Conservation (phyloP, 2,888 invertebrate genomes). For the Embidobia sp. region DNA sequence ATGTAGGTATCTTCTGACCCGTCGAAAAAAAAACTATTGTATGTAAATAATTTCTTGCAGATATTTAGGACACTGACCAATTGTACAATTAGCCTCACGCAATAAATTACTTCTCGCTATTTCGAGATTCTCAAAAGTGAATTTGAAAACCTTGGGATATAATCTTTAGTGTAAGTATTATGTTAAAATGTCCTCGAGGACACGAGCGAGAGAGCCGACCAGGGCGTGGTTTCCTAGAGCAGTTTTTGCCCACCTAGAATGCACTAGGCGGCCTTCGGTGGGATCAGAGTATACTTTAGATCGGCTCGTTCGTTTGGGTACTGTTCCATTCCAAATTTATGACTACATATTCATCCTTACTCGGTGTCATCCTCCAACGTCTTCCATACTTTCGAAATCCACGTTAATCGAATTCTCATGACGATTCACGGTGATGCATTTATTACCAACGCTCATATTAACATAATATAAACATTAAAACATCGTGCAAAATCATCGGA, state of each 20-base stretch:
- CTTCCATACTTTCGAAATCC: constrained; percentile 30
- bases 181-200: constrained; percentile 77
- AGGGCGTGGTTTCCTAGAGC: constrained; percentile 80
- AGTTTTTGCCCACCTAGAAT: constrained; percentile 78
- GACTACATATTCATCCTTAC: constrained; percentile 24
- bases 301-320: constrained; percentile 56
- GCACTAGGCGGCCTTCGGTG: constrained; percentile 79
- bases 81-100: constrained; percentile 58
- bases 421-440: constrained; percentile 13
- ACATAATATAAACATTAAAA: constrained; percentile 42
- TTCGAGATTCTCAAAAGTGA: constrained; percentile 57
- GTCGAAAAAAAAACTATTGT: constrained; percentile 40
- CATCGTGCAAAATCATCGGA: constrained; percentile 14
- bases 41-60: constrained; percentile 51
- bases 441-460: constrained; percentile 31
- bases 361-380: constrained; percentile 37
- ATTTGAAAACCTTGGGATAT: constrained; percentile 58
- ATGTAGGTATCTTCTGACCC: constrained; percentile 34
- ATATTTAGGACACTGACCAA: constrained; percentile 58
- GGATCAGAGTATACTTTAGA: constrained; percentile 77
- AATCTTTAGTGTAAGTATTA: constrained; percentile 58
- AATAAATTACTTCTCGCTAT: constrained; percentile 49
- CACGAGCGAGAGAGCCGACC: constrained; percentile 71
- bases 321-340: constrained; percentile 35
- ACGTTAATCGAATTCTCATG: constrained; percentile 24